Conservation (phyloP, 2,888 invertebrate species). For the Dichetophora obliterata region DNA sequence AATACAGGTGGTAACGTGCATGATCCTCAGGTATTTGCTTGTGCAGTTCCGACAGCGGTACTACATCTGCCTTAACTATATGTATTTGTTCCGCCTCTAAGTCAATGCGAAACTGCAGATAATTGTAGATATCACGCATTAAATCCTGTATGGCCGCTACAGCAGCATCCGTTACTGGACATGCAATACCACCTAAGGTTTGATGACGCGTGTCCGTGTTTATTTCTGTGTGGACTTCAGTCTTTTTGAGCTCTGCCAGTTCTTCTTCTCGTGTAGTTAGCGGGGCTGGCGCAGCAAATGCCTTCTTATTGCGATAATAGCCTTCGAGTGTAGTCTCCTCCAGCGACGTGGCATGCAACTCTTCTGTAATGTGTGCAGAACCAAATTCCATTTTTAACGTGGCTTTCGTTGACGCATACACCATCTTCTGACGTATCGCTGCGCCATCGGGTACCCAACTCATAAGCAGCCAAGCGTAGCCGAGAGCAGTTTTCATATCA, state of each 20-base stretch:
- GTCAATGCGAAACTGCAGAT: conserved; percentile 78
- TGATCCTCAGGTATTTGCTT: conserved; percentile 84
- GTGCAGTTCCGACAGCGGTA: conserved; percentile 77
- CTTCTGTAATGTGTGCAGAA: conserved; percentile 92
- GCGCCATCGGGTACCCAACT: conserved; percentile 96
- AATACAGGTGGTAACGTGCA: conserved; percentile 85
- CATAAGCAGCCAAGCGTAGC: conserved; percentile 92
- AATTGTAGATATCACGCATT: conserved; percentile 82
- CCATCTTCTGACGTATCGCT: conserved; percentile 75
- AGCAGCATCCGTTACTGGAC: conserved; percentile 89
- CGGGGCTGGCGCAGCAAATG: conserved; percentile 88
- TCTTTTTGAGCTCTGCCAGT: conserved; percentile 81
- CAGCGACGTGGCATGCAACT: conserved; percentile 89
- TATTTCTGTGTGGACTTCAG: conserved; percentile 80
- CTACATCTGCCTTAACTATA: conserved; percentile 80
- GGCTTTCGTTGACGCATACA: conserved; percentile 71
- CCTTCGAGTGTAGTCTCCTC: conserved; percentile 87
- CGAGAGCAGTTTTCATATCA: conserved; percentile 82
- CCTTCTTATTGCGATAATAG: conserved; percentile 83
- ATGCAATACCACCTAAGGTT: conserved; percentile 89
- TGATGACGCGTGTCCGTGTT: conserved; percentile 88
- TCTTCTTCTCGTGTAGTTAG: conserved; percentile 91
- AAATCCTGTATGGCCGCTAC: conserved; percentile 82
- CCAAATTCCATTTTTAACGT: conserved; percentile 98
- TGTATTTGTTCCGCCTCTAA: conserved; percentile 85